Base-by-base conservation (phyloP, 2,113 vertebrate species). In the Phalacrocorax pelagicus region DNA sequence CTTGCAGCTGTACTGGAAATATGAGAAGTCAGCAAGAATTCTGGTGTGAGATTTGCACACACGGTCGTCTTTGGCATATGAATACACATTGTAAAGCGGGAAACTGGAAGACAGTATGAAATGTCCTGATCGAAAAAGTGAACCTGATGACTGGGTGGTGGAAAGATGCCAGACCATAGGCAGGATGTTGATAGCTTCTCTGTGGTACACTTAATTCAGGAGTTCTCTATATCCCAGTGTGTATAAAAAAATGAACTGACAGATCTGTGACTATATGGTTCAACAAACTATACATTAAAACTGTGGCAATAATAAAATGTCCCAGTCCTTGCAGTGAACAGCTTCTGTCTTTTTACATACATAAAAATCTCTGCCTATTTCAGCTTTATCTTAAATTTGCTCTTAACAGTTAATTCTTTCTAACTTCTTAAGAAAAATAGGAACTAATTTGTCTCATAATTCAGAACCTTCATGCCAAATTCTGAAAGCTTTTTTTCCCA, bases 141-240 rank as follows among this genome's bases (percentile, higher is more conserved):
- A 95, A 94, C 69, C 67, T 78, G 86, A 15, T 89, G 96, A 96
- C 84, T 79, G 65, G 61, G n/a, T 70, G 69, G 61, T 91, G 91
- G 91, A 95, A 96, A 72, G 65, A 92, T 69, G 94, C 86, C 93
- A 95, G 83, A 84, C 86, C 86, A 94, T 94, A 81, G 89, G 83
- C 34, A 92, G 65, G 69, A 97, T 55, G 75, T 63, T 91, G 69
- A 86, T 40, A 89, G 47, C 57, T 91, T 86, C 65, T 92, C 83
- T 79, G 55, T 30, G 67, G 36, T 71, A 71, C 47, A 67, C n/a
- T 78, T 94, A 81, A 84, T 84, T 88, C 38, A 32, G 26, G 44
- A 88, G 59, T 67, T 91, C 51, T 86, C 32, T 66, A 46, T 63
- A 89, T 54, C 52, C 29, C 55, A 78, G n/a, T 27, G 55, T 51